Evolutionary conservation across 2,888 invertebrate species (phyloP), one percentile per base, ranked within the genome.

Genomic region (Papilio demoleus): DNA sequence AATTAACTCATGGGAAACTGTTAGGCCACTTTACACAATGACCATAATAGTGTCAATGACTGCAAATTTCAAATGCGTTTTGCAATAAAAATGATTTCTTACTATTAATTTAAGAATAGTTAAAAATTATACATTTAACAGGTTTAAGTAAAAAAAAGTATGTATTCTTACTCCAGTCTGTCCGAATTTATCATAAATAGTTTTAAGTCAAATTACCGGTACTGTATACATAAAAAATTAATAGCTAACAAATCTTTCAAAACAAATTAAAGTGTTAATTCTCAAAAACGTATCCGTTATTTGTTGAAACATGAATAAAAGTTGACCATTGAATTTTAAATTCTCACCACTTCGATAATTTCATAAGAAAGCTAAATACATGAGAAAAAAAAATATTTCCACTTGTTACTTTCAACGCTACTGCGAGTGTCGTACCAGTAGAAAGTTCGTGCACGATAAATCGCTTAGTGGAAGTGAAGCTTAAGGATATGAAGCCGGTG

Each of bases 331-430:
- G 66, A 74, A 75, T 67, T 60, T 73, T 71, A 70, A 72, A 67
- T 74, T 78, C 75, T 76, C 77, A 75, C 73, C 67, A 63, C 70
- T 34, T 70, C 76, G 83, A 77, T 84, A 83, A 84, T 84, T 83
- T 74, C 76, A 77, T 78, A 77, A 80, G 74, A 79, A 76, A 75
- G 72, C 68, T 68, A 70, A 72, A 69, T 31, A 40, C 1, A 31
- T 53, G 47, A 12, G 22, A 22, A 47, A 12, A 47, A 47, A 12
- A 17, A 2, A 19, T 1, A 2, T 22, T 47, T 47, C 22, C 19
- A 45, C 42, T 47, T 22, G n/a, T 6, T 36, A 17, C 12, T 19
- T 45, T n/a, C n/a, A n/a, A n/a, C 2, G 19, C 14, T 45, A 45
- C 19, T 12, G 19, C 12, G 22, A 47, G 4, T 12, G 47, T 22